Evolutionary conservation across 2,113 vertebrate genomes (phyloP), one percentile per base, ranked within the genome.

Genomic region (Glaucidium brasilianum): DNA sequence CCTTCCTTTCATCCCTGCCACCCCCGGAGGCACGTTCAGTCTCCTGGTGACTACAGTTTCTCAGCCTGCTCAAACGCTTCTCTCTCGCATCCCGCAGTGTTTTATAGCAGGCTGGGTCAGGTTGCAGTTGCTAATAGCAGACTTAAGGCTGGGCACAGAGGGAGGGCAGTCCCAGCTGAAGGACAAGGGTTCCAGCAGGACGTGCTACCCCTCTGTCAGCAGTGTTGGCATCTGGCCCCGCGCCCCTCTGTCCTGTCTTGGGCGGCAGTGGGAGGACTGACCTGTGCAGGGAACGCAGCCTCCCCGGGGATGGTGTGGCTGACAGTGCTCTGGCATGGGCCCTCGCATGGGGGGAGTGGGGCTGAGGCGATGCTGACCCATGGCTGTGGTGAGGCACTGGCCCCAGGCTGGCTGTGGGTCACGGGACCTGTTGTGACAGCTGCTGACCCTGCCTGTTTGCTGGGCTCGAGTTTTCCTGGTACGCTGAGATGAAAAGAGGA

Each of bases 191-290:
- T 21, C 11, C 64, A 41, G 80, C 26, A 34, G 47, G 41, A 41
- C 13, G 3, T 30, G 32, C 68, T 49, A 73, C 32, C 18, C 8
- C 60, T 47, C 37, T 10, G 32, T 8, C 34, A 7, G n/a, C 2
- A 0, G 21, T 7, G 0, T 2, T 18, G 63, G 39, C 0, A 1
- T 15, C 39, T 1, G 2, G 53, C 4, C 35, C n/a, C 0, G 2
- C 67, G 88, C 35, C 23, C 29, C 64, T 15, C 11, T 19, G 53
- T 8, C n/a, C 29, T 12, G 23, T 21, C 11, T 16, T 6, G 37
- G 55, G 59, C 56, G 22, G 12, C 72, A 2, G 22, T 10, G 3
- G 74, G 15, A 53, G 14, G n/a, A 16, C 23, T 21, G 77, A 27
- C 9, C 71, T 9, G 49, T 1, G 66, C 62, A 5, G 66, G 60